Conservation (phyloP, 2,888 invertebrate species). For the Schrankia costaestrigalis region DNA sequence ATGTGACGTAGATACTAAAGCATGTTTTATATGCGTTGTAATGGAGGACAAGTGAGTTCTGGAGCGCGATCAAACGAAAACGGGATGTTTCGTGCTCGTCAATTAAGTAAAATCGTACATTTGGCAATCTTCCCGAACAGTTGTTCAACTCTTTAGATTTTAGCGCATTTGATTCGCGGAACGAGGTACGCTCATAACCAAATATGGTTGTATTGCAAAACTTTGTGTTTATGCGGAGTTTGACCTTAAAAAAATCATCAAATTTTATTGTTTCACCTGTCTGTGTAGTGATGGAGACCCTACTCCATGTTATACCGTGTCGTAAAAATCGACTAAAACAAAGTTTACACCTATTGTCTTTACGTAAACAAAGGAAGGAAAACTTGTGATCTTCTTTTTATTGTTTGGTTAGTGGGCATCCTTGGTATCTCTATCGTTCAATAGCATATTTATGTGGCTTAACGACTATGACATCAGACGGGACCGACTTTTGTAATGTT, state of each 20-base stretch:
- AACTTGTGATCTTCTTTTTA: too few relatives aligned
- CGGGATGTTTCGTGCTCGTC: conserved; percentile 64
- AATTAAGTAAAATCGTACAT: conserved; percentile 71
- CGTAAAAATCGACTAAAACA: too few relatives aligned
- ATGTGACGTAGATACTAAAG: conserved; percentile 30
- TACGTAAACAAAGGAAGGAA: too few relatives aligned
- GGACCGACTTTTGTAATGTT: too few relatives aligned
- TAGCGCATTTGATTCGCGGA: conserved; percentile 49
- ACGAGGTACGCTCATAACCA: conserved; percentile 43
- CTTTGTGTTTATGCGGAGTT: conserved; percentile 11
- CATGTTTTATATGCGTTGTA: conserved; percentile 50
- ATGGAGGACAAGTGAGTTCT: conserved; percentile 40
- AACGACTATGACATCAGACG: too few relatives aligned
- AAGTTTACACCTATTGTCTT: too few relatives aligned
- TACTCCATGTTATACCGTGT: too few relatives aligned
- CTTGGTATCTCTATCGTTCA: too few relatives aligned
- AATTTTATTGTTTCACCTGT: conserved; percentile 23
- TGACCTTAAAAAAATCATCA: conserved; percentile 21
- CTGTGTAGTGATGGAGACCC: too few relatives aligned
- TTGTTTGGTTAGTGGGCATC: too few relatives aligned
- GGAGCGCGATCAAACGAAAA: conserved; percentile 64
- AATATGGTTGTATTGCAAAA: conserved; percentile 50
- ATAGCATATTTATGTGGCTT: too few relatives aligned
- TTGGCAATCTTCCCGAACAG: conserved; percentile 72
- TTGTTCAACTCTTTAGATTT: conserved; percentile 56